Evolutionary conservation across 2,888 invertebrate species (phyloP), one percentile per base, ranked within the genome.

Genomic region (Aleiodes leptofemur): DNA sequence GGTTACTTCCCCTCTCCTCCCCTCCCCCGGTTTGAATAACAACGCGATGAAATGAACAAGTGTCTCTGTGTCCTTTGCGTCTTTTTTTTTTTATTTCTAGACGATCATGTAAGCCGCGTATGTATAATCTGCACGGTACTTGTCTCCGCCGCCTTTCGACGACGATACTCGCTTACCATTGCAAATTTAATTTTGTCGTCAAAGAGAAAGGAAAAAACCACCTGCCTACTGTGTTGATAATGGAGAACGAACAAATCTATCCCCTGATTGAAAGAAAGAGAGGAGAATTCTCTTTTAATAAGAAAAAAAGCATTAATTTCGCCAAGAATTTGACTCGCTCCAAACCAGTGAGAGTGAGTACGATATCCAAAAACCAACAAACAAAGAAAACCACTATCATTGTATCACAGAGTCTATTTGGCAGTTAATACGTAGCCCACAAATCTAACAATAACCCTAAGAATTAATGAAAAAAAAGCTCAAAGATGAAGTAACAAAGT

Each of bases 281-380:
- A 23, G 23, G 23, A 61, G 3, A 16, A 43, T 9, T 43, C 16
- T 43, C 43, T 23, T 23, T 23, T 23, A 23, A 23, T 23, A 16
- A 7, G 38, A 61, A 61, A 61, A 34, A 61, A 61, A 43, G 38
- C 5, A 38, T 61, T 61, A 38, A 61, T 61, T 34, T n/a, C 38
- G 38, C 16, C 61, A 61, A 38, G 61, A 61, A 61, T 38, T 61
- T 16, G 43, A 43, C 43, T 61, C 61, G 61, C 74, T 70, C 71
- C 38, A 70, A 55, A 56, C 71, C 74, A 74, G 66, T 71, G 64
- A 75, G 71, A 75, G 74, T 75, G 74, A 75, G 74, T 75, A 75
- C 74, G 61, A 61, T 61, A 38, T 61, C 16, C 38, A 61, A 61
- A 61, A 23, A 23, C 38, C 34, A 29, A 61, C 34, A 34, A 29